Evolutionary conservation across 2,113 vertebrate species (phyloP).

Genomic region (Mormyrus iriodes): DNA sequence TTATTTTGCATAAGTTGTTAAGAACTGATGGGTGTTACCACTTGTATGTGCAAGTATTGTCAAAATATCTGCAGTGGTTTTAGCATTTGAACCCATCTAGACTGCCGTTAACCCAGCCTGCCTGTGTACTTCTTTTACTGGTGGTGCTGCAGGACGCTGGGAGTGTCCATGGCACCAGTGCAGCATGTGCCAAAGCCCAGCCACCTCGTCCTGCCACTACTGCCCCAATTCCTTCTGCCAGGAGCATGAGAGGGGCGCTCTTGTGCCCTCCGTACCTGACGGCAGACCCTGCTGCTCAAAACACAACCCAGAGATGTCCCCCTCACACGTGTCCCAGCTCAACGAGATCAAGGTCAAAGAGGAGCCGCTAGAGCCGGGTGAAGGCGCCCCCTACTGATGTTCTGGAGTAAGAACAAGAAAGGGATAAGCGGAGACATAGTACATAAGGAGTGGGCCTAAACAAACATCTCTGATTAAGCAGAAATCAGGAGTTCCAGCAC

Average conservation of each 20-base stretch:
- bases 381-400: conserved; percentile 6
- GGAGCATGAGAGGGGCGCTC: conserved; percentile 75
- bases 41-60: neutral
- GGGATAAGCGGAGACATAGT: neutral
- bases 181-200: conserved; percentile 62
- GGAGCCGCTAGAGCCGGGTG: conserved; percentile 59
- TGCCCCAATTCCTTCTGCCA: conserved; percentile 87
- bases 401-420: neutral
- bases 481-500: neutral
- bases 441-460: neutral
- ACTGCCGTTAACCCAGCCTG: neutral
- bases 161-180: conserved; percentile 97
- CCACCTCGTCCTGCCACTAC: conserved; percentile 81
- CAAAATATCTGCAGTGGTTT: neutral
- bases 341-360: conserved; percentile 67
- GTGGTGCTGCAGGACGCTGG: conserved; percentile 76
- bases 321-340: conserved; percentile 42
- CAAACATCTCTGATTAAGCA: neutral
- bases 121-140: neutral
- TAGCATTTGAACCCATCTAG: neutral
- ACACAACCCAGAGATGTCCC: conserved; percentile 74
- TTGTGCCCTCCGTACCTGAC: conserved; percentile 74
- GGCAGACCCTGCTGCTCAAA: conserved; percentile 80
- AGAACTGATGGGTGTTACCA: neutral
- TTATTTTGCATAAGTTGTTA: neutral